A percentile compares a stretch with the other conserved stretches of the same genome.
Conservation (phyloP, 2,797 vertebrate species). For the Rhyacichthys aspro region DNA sequence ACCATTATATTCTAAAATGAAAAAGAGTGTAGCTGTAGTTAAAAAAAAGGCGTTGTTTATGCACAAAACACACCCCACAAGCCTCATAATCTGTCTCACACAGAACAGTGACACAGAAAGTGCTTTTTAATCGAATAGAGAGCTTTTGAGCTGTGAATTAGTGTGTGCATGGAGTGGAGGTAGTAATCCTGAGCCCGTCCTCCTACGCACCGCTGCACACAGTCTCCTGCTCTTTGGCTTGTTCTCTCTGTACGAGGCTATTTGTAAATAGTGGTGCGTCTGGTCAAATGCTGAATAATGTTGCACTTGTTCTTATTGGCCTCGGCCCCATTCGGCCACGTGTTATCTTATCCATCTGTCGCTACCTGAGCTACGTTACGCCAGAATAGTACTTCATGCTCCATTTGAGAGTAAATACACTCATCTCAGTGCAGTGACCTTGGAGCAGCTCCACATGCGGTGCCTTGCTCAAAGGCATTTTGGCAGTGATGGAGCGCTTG, state of each 20-base stretch:
- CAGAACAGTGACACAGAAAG: slow-evolving; percentile 50
- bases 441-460: slow-evolving; percentile 40
- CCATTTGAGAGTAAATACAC: slow-evolving; percentile 48
- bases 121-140: slow-evolving; percentile 74
- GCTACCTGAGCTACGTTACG: slow-evolving; percentile 19
- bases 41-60: background rate
- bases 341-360: slow-evolving; percentile 18
- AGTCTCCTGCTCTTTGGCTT: slow-evolving; percentile 32
- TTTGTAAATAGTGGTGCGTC: slow-evolving; percentile 31
- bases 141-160: slow-evolving; percentile 68
- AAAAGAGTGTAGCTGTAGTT: no score
- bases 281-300: slow-evolving; percentile 29
- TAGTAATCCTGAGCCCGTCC: slow-evolving; percentile 70
- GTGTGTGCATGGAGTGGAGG: slow-evolving; percentile 57
- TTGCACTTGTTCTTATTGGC: slow-evolving; percentile 9
- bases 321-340: no score
- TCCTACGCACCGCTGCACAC: slow-evolving; percentile 57
- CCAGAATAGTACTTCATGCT: slow-evolving; percentile 35
- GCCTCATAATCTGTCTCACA: slow-evolving; percentile 47
- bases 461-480: slow-evolving; percentile 56
- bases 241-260: slow-evolving; percentile 7
- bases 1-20: no score
- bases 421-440: slow-evolving; percentile 42
- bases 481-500: slow-evolving; percentile 35
- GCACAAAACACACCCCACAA: slow-evolving; percentile 5